These are phyloP conservation scores for Lithophane socia DNA, from an alignment of 2,888 invertebrate genomes.

Conservation along the genomic window DNA sequence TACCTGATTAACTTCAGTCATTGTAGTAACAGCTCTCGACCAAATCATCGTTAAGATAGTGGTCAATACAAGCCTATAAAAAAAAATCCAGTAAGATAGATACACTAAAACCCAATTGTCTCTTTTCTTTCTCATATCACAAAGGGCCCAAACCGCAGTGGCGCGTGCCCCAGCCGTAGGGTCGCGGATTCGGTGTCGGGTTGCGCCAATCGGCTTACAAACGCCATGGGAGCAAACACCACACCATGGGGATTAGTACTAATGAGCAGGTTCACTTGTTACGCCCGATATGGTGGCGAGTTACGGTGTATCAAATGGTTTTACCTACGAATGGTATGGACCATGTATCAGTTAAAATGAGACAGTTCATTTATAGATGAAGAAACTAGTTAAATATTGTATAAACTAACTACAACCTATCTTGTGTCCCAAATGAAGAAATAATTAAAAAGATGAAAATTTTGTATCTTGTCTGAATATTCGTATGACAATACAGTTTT, in stretches of 20 bases:
- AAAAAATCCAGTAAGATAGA: neutral
- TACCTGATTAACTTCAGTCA: neutral
- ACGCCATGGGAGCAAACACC: constrained; percentile 82
- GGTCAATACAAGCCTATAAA: neutral
- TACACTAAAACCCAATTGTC: constrained; percentile 18
- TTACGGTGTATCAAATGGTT: constrained; percentile 46
- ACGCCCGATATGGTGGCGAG: constrained; percentile 55
- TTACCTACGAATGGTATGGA: constrained; percentile 21
- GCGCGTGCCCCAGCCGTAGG: constrained; percentile 73
- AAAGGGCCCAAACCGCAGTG: constrained; percentile 65
- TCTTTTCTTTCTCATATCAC: constrained; percentile 45
- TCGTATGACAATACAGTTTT: neutral
- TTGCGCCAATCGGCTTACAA: constrained; percentile 87
- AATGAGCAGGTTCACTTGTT: constrained; percentile 80
- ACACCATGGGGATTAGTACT: constrained; percentile 78
- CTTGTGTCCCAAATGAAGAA: neutral
- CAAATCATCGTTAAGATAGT: neutral
- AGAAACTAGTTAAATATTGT: no score
- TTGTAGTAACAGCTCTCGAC: neutral
- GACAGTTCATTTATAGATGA: neutral
- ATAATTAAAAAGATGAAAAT: neutral
- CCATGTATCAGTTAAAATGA: neutral
- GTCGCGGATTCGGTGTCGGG: constrained; percentile 84
- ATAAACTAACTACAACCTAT: no score
- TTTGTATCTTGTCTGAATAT: no score